Evolutionary conservation across 2,113 vertebrate species (phyloP).

Genomic region (Alligator sinensis): DNA sequence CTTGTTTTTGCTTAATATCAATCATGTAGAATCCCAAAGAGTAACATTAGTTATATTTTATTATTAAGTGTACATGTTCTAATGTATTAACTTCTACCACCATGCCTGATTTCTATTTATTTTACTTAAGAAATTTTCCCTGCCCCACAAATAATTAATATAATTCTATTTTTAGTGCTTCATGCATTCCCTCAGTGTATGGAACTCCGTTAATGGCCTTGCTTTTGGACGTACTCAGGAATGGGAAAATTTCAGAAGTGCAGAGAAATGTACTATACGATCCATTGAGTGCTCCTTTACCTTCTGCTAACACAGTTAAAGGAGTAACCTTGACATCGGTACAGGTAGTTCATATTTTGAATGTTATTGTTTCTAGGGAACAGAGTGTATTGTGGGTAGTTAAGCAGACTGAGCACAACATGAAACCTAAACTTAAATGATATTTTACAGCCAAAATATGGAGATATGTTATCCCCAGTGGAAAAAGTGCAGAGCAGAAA

Average conservation of each 20-base stretch:
- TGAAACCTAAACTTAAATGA: not conserved
- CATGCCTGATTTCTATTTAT: not conserved
- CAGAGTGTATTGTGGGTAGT: not conserved
- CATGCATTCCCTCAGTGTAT: slow-evolving; percentile 82
- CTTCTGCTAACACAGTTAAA: slow-evolving; percentile 48
- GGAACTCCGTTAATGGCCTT: slow-evolving; percentile 79
- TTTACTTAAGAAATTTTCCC: not conserved
- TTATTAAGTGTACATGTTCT: not conserved
- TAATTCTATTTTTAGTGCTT: slow-evolving; percentile 78
- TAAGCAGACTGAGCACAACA: not conserved
- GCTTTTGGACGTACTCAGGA: slow-evolving; percentile 77
- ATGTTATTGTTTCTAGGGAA: not conserved
- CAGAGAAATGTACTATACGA: not conserved
- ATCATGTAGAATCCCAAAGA: not conserved
- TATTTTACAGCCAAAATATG: not conserved
- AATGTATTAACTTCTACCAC: not conserved
- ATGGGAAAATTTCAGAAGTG: slow-evolving; percentile 60
- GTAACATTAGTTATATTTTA: not conserved
- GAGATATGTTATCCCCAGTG: not conserved
- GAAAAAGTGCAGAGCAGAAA: not conserved
- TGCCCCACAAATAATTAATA: not conserved
- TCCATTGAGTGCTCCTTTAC: not conserved
- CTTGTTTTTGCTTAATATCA: not conserved
- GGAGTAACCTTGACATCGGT: slow-evolving; percentile 82
- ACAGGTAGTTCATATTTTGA: slow-evolving; percentile 81